Conservation (phyloP, 2,888 invertebrate species). For the Autographa gamma region DNA sequence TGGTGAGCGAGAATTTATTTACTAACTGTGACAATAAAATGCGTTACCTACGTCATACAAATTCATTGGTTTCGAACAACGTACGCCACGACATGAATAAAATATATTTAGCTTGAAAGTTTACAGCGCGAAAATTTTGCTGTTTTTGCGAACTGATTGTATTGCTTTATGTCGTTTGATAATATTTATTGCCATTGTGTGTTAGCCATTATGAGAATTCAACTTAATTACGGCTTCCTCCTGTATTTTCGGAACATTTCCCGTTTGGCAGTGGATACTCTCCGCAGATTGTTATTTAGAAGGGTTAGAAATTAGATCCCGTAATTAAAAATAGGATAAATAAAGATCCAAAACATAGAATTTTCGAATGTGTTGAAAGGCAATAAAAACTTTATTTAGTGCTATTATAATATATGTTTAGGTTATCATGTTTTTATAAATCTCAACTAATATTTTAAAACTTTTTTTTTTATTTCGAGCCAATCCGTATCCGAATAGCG, state of each 20-base stretch:
- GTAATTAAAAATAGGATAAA: no score
- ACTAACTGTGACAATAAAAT: slow-evolving; percentile 81
- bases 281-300: no score
- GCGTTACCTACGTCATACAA: slow-evolving; percentile 77
- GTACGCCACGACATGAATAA: slow-evolving; percentile 72
- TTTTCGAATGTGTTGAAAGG: no score
- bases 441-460: neutral
- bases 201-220: neutral
- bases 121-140: slow-evolving; percentile 61
- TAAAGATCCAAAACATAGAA: no score
- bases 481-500: neutral
- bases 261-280: no score
- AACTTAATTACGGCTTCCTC: neutral
- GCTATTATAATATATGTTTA: no score
- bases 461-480: neutral
- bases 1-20: slow-evolving; percentile 79
- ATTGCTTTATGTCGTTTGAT: slow-evolving; percentile 1
- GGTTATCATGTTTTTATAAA: no score
- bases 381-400: no score
- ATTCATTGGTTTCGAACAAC: slow-evolving; percentile 73
- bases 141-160: slow-evolving; percentile 39
- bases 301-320: no score
- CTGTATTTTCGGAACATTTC: neutral
- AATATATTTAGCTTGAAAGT: slow-evolving; percentile 69
- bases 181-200: neutral